Conservation (phyloP, 2,888 invertebrate genomes). For the Lepidocyrtinus sp. region DNA sequence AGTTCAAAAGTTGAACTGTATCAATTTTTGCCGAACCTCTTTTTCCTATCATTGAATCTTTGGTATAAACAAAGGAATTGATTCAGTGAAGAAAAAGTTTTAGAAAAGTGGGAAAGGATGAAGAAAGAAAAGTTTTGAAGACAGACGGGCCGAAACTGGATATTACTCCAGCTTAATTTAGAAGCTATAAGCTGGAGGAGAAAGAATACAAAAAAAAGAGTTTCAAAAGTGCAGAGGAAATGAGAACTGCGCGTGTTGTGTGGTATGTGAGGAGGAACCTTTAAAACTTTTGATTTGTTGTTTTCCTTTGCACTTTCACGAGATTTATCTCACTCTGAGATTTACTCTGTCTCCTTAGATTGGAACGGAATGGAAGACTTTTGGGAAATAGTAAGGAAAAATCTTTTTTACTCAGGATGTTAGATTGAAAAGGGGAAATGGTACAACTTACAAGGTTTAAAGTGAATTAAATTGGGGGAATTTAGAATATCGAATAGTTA, state of each 20-base stretch:
- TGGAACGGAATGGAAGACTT: background rate
- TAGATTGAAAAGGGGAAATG: background rate
- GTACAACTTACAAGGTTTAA: slow-evolving; percentile 26
- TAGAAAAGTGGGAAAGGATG: background rate
- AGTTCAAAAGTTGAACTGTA: background rate
- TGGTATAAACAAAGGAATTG: background rate
- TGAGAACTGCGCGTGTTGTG: slow-evolving; percentile 1
- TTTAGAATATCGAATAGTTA: too few relatives aligned
- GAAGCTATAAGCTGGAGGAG: slow-evolving; percentile 1
- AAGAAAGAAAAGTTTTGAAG: background rate
- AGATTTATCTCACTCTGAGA: slow-evolving; percentile 10
- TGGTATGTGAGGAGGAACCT: background rate
- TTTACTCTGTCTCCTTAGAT: background rate
- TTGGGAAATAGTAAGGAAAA: background rate
- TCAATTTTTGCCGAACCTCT: background rate
- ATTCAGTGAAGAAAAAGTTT: background rate
- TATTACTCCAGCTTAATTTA: background rate
- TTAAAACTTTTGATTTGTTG: slow-evolving; percentile 1
- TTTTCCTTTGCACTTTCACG: background rate
- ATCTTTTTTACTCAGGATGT: slow-evolving; percentile 2
- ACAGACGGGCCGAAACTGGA: background rate
- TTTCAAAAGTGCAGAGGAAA: background rate
- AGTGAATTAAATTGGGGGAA: too few relatives aligned
- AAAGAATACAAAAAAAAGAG: slow-evolving; percentile 25
- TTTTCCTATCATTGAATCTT: background rate